A percentile compares a stretch with the other conserved stretches of the same genome.
These are phyloP conservation scores for Henricia sp. DNA, from an alignment of 53 echinoderm and acorn worm species.

Conservation along the genomic window DNA sequence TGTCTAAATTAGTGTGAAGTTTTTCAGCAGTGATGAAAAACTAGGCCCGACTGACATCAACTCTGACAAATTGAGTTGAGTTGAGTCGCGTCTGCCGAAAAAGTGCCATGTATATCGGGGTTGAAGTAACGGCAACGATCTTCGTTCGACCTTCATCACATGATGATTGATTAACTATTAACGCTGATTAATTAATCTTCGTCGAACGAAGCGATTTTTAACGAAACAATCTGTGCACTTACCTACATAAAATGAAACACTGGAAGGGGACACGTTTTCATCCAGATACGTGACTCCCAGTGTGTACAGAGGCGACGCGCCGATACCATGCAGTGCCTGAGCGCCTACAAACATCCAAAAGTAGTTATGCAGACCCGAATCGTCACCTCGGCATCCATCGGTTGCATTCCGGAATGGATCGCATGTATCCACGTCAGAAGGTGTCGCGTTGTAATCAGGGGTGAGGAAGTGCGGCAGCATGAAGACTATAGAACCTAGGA, in stretches of 20 bases:
- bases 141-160: too few species aligned
- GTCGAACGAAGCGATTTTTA: too few species aligned
- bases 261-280: slow-evolving; percentile 74
- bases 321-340: slow-evolving; percentile 85
- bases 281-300: slow-evolving; percentile 84
- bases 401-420: slow-evolving; percentile 44
- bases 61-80: too few species aligned
- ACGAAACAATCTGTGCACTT: too few species aligned
- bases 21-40: too few species aligned
- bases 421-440: slow-evolving; percentile 43
- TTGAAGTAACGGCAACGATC: too few species aligned
- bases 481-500: slow-evolving; percentile 75
- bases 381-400: slow-evolving; percentile 2
- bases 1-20: too few species aligned
- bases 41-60: too few species aligned
- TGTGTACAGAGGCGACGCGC: slow-evolving; percentile 91
- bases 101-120: too few species aligned
- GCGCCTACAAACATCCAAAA: slow-evolving; percentile 88
- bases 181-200: too few species aligned
- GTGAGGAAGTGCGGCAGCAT: slow-evolving; percentile 88
- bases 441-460: slow-evolving; percentile 62
- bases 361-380: slow-evolving; percentile 72
- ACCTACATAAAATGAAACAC: slow-evolving; percentile 86
- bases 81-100: too few species aligned
- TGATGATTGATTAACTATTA: too few species aligned